Conservation (phyloP, 2,113 vertebrate species). For the Piprites chloris region DNA sequence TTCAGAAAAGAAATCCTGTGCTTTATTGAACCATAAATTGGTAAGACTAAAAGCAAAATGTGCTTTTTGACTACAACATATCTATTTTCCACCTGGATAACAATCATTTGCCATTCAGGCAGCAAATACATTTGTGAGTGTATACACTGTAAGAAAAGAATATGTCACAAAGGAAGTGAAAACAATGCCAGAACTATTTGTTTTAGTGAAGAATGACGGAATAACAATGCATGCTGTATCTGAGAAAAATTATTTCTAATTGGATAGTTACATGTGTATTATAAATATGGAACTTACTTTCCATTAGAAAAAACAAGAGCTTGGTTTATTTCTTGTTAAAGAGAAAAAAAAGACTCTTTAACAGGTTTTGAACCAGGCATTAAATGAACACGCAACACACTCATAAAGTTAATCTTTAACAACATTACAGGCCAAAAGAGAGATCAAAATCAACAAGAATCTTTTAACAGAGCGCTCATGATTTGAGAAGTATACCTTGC, state of each 20-base stretch:
- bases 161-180: neutral
- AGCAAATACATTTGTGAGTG: neutral
- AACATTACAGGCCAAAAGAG: neutral
- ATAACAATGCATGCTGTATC: neutral
- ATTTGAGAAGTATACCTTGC: neutral
- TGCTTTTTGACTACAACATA: neutral
- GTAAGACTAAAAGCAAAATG: conserved; percentile 2
- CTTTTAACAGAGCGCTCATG: neutral
- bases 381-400: neutral
- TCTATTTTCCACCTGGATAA: conserved; percentile 24
- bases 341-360: neutral
- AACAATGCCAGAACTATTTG: neutral
- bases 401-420: neutral
- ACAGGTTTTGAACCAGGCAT: neutral
- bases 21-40: conserved; percentile 3
- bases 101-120: neutral
- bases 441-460: neutral
- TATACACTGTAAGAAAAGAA: neutral
- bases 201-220: neutral
- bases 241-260: neutral
- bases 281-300: neutral
- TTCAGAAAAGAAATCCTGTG: neutral
- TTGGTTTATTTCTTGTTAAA: neutral
- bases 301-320: neutral
- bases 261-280: neutral